Conservation (phyloP, 2,888 invertebrate genomes). For the Agrilus cyanescens region DNA sequence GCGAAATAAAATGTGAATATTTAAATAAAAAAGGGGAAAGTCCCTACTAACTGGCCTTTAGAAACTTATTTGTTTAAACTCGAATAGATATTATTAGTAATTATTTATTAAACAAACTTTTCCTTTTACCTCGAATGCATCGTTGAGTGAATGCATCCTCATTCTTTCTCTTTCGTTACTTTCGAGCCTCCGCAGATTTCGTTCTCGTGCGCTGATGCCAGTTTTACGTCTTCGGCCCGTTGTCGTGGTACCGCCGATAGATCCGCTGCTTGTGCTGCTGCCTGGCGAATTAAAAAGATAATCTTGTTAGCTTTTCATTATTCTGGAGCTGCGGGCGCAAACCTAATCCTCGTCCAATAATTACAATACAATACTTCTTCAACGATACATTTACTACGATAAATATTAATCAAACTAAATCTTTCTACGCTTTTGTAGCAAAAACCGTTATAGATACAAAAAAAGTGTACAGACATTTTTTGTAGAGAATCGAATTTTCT, state of each 20-base stretch:
- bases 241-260: conserved; percentile 30
- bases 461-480: too few species aligned
- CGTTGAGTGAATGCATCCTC: conserved; percentile 70
- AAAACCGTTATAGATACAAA: too few species aligned
- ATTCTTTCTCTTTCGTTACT: conserved; percentile 69
- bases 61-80: neutral
- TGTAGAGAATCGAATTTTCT: too few species aligned
- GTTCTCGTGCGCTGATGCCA: conserved; percentile 52
- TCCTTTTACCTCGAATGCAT: conserved; percentile 56
- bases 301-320: too few species aligned
- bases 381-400: too few species aligned
- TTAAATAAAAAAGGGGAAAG: neutral
- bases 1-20: conserved; percentile 23
- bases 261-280: conserved; percentile 33
- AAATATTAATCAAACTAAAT: too few species aligned
- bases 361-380: too few species aligned
- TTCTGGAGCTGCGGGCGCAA: too few species aligned
- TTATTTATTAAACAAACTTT: neutral
- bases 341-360: too few species aligned
- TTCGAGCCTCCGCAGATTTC: conserved; percentile 60
- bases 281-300: too few species aligned
- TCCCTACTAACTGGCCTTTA: neutral
- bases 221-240: conserved; percentile 42
- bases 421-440: too few species aligned
- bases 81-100: neutral